Evolutionary conservation across 1,140 invertebrate species (phyloP), one percentile per base, ranked within the genome.

Genomic region (Pseudomyrmex concolor): DNA sequence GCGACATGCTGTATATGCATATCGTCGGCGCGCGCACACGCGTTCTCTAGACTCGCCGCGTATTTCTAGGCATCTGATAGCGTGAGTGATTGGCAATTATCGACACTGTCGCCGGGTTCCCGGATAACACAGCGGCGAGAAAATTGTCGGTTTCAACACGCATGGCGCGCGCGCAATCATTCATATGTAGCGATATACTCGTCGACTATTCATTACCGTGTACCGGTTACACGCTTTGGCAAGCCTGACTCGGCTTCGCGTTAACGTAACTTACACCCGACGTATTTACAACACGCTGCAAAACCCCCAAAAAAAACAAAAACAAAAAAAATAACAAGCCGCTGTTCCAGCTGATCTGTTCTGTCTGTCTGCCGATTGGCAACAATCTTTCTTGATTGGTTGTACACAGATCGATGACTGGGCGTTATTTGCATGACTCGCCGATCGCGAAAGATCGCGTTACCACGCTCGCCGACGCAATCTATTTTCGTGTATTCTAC

Each of bases 51-150:
- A 81, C 50, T 50, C 82, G 48, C n/a, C 59, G 67, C 57, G 17
- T 88, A 87, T 84, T 74, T 85, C 83, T 68, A 84, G 70, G 70
- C 74, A 63, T 48, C 55, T 59, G 86, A 87, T 87, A 72, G 51
- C 15, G 64, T 82, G 86, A 85, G 78, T 83, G 87, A 88, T 88
- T 86, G 86, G 78, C 87, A 88, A 89, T 88, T 86, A 88, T 88
- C 87, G 87, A 66, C 67, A 76, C 87, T 88, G 87, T 86, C 84
- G 66, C 60, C 63, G 54, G 22, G 55, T 25, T 1, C 2, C 74
- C 67, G 77, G 60, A 72, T 71, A 72, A 76, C 45, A 12, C 59
- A 51, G 45, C 74, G 55, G 45, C 43, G 55, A 81, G 82, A 88
- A 88, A 87, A 88, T 81, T 68, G 74, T 71, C 85, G 73, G 62